A percentile compares a stretch with the other conserved stretches of the same genome.
Conservation (phyloP, 1,140 invertebrate species). For the Euura saliciscinereae region DNA sequence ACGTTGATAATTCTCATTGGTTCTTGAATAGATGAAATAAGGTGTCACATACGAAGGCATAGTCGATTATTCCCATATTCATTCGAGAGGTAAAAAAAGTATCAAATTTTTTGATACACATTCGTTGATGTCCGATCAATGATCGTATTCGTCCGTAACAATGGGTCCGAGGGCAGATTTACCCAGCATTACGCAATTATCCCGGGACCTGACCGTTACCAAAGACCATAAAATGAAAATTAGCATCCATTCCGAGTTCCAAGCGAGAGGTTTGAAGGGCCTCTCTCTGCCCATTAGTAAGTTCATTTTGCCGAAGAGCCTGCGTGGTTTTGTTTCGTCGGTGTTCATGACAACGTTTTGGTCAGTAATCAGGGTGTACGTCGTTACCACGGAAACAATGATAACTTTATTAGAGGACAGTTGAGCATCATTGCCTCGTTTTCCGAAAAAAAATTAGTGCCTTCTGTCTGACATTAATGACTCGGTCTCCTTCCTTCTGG, state of each 20-base stretch:
- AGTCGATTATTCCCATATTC: too few relatives aligned
- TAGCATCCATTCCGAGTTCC: neutral
- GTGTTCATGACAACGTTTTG: neutral
- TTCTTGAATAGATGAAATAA: too few relatives aligned
- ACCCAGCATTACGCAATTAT: neutral
- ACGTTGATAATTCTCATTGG: too few relatives aligned
- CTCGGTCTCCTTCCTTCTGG: too few relatives aligned
- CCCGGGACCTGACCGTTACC: neutral
- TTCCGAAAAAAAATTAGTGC: too few relatives aligned
- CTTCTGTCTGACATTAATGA: too few relatives aligned
- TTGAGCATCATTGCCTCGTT: neutral
- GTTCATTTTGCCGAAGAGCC: neutral
- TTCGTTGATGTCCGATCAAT: too few relatives aligned
- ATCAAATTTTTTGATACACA: too few relatives aligned
- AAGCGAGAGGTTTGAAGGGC: neutral
- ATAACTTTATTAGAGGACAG: neutral
- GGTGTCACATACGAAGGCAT: too few relatives aligned
- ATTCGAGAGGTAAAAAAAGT: too few relatives aligned
- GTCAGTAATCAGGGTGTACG: neutral
- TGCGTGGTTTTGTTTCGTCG: neutral
- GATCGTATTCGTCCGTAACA: neutral
- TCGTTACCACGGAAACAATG: neutral
- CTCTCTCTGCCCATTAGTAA: neutral
- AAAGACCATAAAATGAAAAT: neutral
- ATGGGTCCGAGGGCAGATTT: neutral